Evolutionary conservation across 2,113 vertebrate species (phyloP).

Genomic region (Muntiacus reevesi): DNA sequence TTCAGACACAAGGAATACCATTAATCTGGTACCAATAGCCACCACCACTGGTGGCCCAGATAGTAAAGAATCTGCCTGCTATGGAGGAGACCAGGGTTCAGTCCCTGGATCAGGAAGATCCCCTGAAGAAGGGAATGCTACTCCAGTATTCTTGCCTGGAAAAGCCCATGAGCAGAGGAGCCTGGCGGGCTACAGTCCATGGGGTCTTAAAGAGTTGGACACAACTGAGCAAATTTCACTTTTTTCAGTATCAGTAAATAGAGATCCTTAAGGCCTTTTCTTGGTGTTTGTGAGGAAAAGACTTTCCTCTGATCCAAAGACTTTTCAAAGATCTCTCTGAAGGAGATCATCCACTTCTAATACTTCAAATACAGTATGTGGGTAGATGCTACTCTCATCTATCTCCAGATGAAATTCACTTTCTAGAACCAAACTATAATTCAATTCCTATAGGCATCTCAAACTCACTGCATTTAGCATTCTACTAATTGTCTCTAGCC

Average conservation of each 20-base stretch:
- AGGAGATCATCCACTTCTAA: background rate
- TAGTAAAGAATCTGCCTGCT: background rate
- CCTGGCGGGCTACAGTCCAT: background rate
- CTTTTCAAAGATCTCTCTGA: background rate
- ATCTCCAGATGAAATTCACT: background rate
- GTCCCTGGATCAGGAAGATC: background rate
- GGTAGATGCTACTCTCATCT: background rate
- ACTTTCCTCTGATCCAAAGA: background rate
- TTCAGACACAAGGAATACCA: background rate
- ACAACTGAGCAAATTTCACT: background rate
- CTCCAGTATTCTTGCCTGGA: background rate
- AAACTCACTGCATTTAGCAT: background rate
- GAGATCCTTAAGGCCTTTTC: background rate
- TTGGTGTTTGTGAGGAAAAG: background rate
- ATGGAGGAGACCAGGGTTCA: background rate
- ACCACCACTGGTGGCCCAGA: background rate
- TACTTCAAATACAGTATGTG: background rate
- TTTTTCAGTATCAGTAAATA: background rate
- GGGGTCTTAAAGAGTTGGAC: background rate
- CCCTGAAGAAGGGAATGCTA: background rate
- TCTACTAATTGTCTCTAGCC: background rate
- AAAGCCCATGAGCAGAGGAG: background rate
- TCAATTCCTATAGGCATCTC: background rate
- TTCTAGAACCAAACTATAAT: background rate
- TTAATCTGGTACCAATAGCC: background rate